Base-by-base conservation (phyloP, 2,113 vertebrate species). In the Dromiciops gliroides region DNA sequence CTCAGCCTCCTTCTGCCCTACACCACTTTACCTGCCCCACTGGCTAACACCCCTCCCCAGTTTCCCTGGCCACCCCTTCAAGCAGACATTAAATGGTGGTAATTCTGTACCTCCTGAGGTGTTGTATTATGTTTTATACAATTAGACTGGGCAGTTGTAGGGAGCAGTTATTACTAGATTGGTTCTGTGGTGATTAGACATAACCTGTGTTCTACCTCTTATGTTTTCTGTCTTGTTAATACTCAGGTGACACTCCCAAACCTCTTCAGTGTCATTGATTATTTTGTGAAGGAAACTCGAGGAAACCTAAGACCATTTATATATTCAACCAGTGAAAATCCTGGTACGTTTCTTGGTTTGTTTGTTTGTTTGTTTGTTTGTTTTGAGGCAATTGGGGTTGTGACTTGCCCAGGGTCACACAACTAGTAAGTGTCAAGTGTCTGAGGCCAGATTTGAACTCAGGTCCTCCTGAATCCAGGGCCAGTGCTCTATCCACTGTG, bases 181-280 rank as follows among this genome's bases (percentile, higher is more conserved):
- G n/a, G 6, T 83, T 6, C n/a, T 23, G n/a, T 83, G 67, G 16
- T 44, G n/a, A 44, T 83, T 83, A 83, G n/a, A 83, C n/a, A 23
- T 52, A 56, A 90, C 50, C 11, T 50, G 28, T 2, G 60, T 44
- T 91, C 0, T 25, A 51, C 92, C 26, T 92, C 48, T 92, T 83
- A n/a, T 83, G 67, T 83, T 83, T 83, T 83, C 67, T 83, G 67
- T 44, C 7, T 83, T 67, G 12, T n/a, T 44, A 44, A 96, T 60
- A 47, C 90, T 94, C 92, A 98, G 98, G 98, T 99, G 49, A 97
- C 53, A 0, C 92, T 98, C 44, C 95, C 91, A 56, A 98, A 95
- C 93, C 98, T 99, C 93, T 96, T 98, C 91, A 98, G 98, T 6
- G 98, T 98, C 94, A 95, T 98, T 75, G 92, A 97, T 95, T 98